Evolutionary conservation across 2,888 invertebrate genomes (phyloP), one percentile per base, ranked within the genome.

Genomic region (Chymomyza procnemis): DNA sequence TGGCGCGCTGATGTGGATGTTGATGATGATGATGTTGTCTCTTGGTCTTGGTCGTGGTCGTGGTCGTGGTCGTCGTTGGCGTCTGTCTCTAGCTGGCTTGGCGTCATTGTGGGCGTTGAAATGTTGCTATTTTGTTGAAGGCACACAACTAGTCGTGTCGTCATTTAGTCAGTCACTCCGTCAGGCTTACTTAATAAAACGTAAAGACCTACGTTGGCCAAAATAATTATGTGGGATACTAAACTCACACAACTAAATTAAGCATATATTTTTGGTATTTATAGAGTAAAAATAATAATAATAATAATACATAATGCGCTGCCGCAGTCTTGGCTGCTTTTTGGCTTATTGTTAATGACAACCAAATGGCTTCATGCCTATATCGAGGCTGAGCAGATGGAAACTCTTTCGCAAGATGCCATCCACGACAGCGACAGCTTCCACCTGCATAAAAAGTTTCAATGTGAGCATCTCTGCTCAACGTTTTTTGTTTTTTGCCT

Each of bases 201-300:
- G 26, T 14, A 41, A 41, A 41, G 22, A 18, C 22, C 8, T 14
- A 21, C 19, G 54, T 14, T 14, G 22, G 26, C 30, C 26, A 62
- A 87, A 85, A 84, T 87, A 87, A 85, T 87, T 87, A 87, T 87
- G 87, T 84, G 83, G 83, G 87, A 84, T 85, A 75, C 58, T 57
- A 18, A 19, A 64, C 61, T 5, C 61, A 62, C 46, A 68, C 74
- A 76, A 85, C 86, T 87, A 84, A 87, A 87, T 84, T 83, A 85
- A 84, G 87, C 87, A 84, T 84, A 85, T 83, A 87, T 83, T 80
- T 87, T 75, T 75, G 79, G 74, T 85, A 85, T 83, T 83, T 87
- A 81, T 84, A 76, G 46, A 68, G 71, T 67, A 75, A 71, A 74
- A 64, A 69, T 26, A 63, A 48, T 41, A 41, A 54, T 54, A 77